Evolutionary conservation across 2,113 vertebrate species (phyloP).

Genomic region (Phalacrocorax carbo): DNA sequence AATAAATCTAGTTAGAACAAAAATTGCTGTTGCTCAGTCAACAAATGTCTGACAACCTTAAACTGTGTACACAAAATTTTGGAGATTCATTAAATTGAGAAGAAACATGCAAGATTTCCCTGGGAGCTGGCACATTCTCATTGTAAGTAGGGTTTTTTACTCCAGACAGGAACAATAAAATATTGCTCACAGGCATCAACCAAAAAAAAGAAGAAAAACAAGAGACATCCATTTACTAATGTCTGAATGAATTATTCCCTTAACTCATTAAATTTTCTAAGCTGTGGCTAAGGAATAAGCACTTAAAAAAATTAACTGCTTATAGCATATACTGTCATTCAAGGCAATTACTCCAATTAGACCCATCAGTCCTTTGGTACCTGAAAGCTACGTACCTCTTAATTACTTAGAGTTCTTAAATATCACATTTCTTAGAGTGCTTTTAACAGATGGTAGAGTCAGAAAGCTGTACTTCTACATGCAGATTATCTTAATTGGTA

Average conservation of each 20-base stretch:
- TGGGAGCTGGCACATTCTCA: background rate
- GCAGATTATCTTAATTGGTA: background rate
- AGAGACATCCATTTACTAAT: background rate
- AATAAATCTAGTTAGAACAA: background rate
- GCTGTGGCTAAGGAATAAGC: background rate
- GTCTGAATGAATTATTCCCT: background rate
- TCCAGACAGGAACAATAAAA: background rate
- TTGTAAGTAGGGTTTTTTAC: background rate
- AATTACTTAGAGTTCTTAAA: background rate
- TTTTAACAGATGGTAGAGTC: background rate
- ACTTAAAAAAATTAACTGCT: constrained; percentile 20
- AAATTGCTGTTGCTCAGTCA: background rate
- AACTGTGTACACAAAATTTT: background rate
- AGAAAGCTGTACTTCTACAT: background rate
- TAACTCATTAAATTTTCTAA: background rate
- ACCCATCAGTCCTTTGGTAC: background rate
- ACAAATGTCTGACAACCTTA: background rate
- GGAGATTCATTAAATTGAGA: background rate
- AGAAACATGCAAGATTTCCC: background rate
- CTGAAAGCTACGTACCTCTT: background rate
- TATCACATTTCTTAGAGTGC: background rate
- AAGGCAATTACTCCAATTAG: background rate
- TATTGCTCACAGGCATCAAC: background rate
- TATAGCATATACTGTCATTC: background rate
- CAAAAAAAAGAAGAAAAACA: background rate